Conservation (phyloP, 2,113 vertebrate species). For the Cyrtonyx montezumae region DNA sequence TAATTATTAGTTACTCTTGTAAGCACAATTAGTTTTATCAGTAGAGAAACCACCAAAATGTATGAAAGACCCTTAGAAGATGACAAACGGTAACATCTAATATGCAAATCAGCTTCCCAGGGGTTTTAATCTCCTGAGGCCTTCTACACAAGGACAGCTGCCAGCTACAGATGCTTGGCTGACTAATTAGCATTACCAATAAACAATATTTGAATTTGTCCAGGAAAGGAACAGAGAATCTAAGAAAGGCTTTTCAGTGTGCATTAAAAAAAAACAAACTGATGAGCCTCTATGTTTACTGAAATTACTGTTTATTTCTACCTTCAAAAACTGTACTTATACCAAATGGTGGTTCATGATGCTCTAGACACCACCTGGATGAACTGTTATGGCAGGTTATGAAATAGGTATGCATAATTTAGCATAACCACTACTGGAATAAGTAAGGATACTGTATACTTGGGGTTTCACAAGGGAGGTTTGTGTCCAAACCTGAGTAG, state of each 20-base stretch:
- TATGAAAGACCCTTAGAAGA: constrained; percentile 16
- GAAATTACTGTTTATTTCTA: neutral
- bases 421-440: neutral
- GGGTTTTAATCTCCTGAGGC: neutral
- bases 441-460: neutral
- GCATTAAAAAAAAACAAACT: neutral
- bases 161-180: constrained; percentile 5
- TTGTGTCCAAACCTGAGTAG: neutral
- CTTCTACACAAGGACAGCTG: constrained; percentile 13
- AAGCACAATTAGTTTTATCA: neutral
- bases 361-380: neutral
- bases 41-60: neutral
- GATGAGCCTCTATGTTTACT: neutral
- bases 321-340: neutral
- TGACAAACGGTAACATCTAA: neutral
- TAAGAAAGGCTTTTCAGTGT: neutral
- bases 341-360: neutral
- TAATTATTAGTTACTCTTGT: neutral
- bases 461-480: neutral
- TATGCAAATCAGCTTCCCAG: neutral
- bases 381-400: constrained; percentile 14
- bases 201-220: constrained; percentile 27
- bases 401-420: neutral
- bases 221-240: neutral
- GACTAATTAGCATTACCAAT: constrained; percentile 9